A percentile compares a stretch with the other conserved stretches of the same genome.
Conservation (phyloP, 35 echinoderm and acorn worm genomes). For the Hemicentrotus pulcherrimus region DNA sequence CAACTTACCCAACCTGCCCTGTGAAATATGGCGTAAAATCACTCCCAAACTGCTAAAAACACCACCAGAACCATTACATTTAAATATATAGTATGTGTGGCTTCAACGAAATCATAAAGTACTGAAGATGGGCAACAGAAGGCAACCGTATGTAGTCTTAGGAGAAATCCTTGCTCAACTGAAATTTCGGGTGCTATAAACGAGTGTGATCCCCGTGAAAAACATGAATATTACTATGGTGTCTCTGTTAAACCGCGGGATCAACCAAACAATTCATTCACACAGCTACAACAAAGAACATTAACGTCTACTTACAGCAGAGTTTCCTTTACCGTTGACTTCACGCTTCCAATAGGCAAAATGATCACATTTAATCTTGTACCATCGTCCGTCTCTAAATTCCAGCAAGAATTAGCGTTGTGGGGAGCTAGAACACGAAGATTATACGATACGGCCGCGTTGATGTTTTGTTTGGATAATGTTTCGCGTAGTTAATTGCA, state of each 20-base stretch:
- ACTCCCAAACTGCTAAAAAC: too few relatives aligned
- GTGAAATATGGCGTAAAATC: too few relatives aligned
- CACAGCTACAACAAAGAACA: background rate
- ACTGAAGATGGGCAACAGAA: too few relatives aligned
- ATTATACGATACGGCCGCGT: background rate
- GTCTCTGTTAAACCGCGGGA: background rate
- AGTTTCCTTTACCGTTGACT: background rate
- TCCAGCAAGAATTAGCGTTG: background rate
- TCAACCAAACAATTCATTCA: background rate
- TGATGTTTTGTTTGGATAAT: conserved; percentile 5
- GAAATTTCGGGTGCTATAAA: too few relatives aligned
- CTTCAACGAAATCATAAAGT: too few relatives aligned
- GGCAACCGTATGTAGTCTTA: too few relatives aligned
- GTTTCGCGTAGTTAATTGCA: background rate
- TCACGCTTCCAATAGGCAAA: background rate
- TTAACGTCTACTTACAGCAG: background rate
- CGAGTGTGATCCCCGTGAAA: too few relatives aligned
- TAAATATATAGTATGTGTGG: too few relatives aligned
- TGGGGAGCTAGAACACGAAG: background rate
- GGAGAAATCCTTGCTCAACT: too few relatives aligned
- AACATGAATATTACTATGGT: background rate
- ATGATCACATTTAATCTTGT: background rate
- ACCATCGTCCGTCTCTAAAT: background rate
- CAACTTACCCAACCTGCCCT: too few relatives aligned
- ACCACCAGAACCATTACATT: too few relatives aligned